phyloP scores from a whole-genome alignment of 2,888 invertebrate species.

The Oscheius sp. region DNA sequence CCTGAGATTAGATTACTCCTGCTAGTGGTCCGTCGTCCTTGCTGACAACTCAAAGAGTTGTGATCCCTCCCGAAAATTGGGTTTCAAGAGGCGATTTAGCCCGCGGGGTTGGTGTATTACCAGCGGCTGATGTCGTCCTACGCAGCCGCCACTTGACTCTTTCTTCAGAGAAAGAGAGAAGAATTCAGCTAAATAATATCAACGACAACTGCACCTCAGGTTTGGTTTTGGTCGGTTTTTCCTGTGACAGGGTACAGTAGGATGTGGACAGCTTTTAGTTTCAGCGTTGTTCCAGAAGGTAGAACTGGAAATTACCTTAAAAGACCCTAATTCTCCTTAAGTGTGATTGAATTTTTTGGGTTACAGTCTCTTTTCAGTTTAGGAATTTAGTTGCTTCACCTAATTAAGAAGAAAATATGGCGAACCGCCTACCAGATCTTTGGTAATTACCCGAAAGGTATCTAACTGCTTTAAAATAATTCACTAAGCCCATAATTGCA shows the following conservation, averaged over 20 bases:
- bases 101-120: constrained; percentile 36
- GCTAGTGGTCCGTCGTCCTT: constrained; percentile 33
- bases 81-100: constrained; percentile 58
- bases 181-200: background rate
- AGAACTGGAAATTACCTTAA: no score
- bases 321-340: no score
- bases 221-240: background rate
- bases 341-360: background rate
- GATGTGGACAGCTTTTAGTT: no score
- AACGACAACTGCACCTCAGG: background rate
- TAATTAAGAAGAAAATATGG: no score
- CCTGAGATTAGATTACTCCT: constrained; percentile 38
- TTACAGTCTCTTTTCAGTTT: background rate
- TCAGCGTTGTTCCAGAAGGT: no score
- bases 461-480: no score
- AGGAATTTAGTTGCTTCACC: background rate
- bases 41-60: constrained; percentile 41
- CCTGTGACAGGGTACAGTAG: background rate
- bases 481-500: no score
- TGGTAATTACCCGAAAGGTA: no score
- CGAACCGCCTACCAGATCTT: no score
- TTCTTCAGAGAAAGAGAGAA: background rate
- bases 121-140: constrained; percentile 29
- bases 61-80: constrained; percentile 54
- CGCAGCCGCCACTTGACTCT: constrained; percentile 24